Conservation (phyloP, 2,888 invertebrate genomes). For the Mechanitis mazaeus region DNA sequence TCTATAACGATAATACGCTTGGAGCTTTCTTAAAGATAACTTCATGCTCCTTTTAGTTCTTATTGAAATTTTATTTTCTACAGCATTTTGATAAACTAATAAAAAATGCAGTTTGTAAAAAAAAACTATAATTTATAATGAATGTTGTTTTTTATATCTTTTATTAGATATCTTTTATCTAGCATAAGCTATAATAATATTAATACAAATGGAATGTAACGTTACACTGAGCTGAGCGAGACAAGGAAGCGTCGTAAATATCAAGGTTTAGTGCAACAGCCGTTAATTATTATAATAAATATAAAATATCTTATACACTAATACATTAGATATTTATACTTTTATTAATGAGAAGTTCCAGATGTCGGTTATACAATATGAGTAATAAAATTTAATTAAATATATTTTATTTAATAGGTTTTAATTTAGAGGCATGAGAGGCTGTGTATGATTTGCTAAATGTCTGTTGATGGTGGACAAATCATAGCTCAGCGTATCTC, state of each 20-base stretch:
- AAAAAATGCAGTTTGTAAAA: no score
- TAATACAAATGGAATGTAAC: slow-evolving; percentile 13
- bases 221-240: slow-evolving; percentile 14
- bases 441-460: no score
- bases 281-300: not conserved
- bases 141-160: no score
- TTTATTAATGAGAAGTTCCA: no score
- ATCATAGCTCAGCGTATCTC: slow-evolving; percentile 35
- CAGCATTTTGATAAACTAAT: no score
- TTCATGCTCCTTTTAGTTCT: not conserved
- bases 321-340: not conserved
- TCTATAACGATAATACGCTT: slow-evolving; percentile 24
- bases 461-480: slow-evolving; percentile 38
- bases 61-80: not conserved
- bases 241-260: slow-evolving; percentile 25
- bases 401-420: no score
- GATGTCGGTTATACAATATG: not conserved
- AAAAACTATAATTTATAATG: no score
- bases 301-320: slow-evolving; percentile 5
- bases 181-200: not conserved
- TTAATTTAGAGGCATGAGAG: no score
- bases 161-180: no score
- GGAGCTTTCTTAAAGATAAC: slow-evolving; percentile 24
- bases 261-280: slow-evolving; percentile 26
- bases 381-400: not conserved